These are phyloP conservation scores for Pogonognathellus flavescens DNA, from an alignment of 1,140 invertebrate genomes.

Conservation along the genomic window DNA sequence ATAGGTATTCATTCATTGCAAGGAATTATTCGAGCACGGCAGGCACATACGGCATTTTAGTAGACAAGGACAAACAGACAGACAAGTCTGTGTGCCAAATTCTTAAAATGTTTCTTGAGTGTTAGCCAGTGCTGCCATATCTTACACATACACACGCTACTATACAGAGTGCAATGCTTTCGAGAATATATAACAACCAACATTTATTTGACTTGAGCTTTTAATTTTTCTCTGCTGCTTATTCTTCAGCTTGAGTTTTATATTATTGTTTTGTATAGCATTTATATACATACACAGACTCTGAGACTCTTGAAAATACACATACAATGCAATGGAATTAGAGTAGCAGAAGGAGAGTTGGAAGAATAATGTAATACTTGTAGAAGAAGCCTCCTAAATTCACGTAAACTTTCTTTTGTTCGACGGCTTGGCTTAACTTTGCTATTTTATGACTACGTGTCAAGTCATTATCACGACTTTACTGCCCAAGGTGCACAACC, in stretches of 20 bases:
- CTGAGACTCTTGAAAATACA: no score
- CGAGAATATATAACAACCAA: no score
- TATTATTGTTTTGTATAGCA: no score
- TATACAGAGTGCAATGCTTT: no score
- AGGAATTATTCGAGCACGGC: slow-evolving; percentile 6
- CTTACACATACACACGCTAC: no score
- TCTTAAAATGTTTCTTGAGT: slow-evolving; percentile 50
- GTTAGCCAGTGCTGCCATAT: slow-evolving; percentile 21
- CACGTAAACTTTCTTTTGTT: slow-evolving; percentile 31
- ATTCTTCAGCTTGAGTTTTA: no score
- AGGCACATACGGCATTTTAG: neutral
- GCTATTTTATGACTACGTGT: slow-evolving; percentile 46
- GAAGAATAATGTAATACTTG: neutral
- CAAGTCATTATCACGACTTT: slow-evolving; percentile 48
- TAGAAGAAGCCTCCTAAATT: slow-evolving; percentile 28
- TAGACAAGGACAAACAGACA: slow-evolving; percentile 47
- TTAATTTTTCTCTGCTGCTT: slow-evolving; percentile 18
- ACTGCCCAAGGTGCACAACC: slow-evolving; percentile 38
- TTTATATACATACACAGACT: no score
- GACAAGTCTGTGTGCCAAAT: slow-evolving; percentile 37
- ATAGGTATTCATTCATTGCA: slow-evolving; percentile 35
- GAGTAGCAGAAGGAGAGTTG: no score
- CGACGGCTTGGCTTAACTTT: slow-evolving; percentile 41
- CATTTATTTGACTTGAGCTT: neutral
- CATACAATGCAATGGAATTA: no score